These are phyloP conservation scores for Echinarachnius parma DNA, from an alignment of 53 echinoderm and acorn worm species.

Conservation along the genomic window DNA sequence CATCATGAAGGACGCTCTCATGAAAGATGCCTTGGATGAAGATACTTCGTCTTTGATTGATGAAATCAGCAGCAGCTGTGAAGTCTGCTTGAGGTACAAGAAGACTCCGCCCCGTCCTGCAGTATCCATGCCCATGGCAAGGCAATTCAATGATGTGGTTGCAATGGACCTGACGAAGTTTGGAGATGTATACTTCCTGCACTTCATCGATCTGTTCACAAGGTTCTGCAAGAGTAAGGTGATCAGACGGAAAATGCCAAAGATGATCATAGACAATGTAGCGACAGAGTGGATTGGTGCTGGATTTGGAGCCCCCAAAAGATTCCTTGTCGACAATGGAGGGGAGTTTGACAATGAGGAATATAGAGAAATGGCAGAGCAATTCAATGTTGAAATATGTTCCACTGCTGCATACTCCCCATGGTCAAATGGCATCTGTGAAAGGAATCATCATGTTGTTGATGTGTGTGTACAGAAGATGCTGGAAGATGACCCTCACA, in stretches of 20 bases:
- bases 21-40: conserved; percentile 26
- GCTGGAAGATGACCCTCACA: conserved; percentile 34
- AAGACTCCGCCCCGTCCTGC: conserved; percentile 45
- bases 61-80: conserved; percentile 29
- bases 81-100: conserved; percentile 36
- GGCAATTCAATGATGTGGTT: conserved; percentile 52
- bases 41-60: conserved; percentile 11
- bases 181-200: conserved; percentile 47
- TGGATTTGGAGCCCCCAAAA: conserved; percentile 49
- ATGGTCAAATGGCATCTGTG: conserved; percentile 51
- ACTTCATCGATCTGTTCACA: conserved; percentile 50
- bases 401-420: conserved; percentile 49
- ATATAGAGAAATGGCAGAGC: conserved; percentile 24
- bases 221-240: conserved; percentile 46
- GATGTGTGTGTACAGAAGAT: conserved; percentile 52
- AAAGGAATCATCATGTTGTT: conserved; percentile 42
- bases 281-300: conserved; percentile 50
- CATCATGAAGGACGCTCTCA: conserved; percentile 23
- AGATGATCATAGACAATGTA: conserved; percentile 35
- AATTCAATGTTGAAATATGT: conserved; percentile 40
- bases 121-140: conserved; percentile 43
- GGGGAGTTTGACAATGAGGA: conserved; percentile 27
- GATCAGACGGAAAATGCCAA: conserved; percentile 34
- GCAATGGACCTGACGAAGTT: conserved; percentile 33
- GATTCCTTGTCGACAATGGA: conserved; percentile 17